phyloP scores from a whole-genome alignment of 2,888 invertebrate species.

The Volucella inflata region DNA sequence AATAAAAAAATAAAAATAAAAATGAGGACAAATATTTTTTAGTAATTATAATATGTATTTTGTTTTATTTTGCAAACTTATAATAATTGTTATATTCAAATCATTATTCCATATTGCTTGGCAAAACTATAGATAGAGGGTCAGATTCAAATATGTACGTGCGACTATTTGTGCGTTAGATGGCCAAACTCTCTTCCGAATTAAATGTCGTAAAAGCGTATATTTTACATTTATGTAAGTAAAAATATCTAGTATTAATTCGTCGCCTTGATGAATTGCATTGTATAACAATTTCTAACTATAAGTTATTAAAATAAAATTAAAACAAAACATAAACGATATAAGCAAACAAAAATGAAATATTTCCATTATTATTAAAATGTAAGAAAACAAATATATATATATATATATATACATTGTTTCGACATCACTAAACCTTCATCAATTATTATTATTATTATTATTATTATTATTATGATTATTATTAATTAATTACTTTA shows the following conservation, averaged over 20 bases:
- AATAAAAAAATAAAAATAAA: slow-evolving; percentile 9
- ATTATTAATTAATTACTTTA: slow-evolving; percentile 50
- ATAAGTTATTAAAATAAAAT: slow-evolving; percentile 52
- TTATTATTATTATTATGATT: slow-evolving; percentile 46
- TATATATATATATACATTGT: slow-evolving; percentile 69
- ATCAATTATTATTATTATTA: slow-evolving; percentile 69
- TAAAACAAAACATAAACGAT: neutral
- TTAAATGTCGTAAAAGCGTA: slow-evolving; percentile 62
- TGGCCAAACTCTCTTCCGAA: slow-evolving; percentile 43
- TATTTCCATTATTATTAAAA: slow-evolving; percentile 56
- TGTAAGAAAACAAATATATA: slow-evolving; percentile 42
- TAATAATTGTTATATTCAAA: slow-evolving; percentile 63
- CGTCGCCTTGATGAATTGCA: slow-evolving; percentile 42
- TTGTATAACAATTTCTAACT: slow-evolving; percentile 62
- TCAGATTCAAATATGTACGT: slow-evolving; percentile 14
- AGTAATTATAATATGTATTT: too few species aligned
- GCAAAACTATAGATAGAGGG: slow-evolving; percentile 52
- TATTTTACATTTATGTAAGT: slow-evolving; percentile 33
- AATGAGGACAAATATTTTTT: too few species aligned
- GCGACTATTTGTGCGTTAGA: slow-evolving; percentile 13
- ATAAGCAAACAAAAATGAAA: slow-evolving; percentile 9
- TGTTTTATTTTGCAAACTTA: slow-evolving; percentile 34
- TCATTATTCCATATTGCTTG: slow-evolving; percentile 61
- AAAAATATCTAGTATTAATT: slow-evolving; percentile 35
- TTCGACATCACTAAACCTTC: slow-evolving; percentile 71